Conservation (phyloP, 2,888 invertebrate genomes). For the Torymus tubicola region DNA sequence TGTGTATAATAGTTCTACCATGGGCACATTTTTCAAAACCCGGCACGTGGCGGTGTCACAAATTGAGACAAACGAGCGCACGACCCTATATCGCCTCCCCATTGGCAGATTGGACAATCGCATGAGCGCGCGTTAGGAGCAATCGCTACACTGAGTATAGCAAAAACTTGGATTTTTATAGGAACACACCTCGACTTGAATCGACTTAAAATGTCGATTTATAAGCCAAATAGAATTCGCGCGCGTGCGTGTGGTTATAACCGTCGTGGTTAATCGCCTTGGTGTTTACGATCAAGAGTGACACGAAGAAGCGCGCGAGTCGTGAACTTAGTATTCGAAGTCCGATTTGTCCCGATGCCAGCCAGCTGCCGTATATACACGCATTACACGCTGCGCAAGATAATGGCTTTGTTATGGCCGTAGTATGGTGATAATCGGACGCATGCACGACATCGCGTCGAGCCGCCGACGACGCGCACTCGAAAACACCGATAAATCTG, state of each 20-base stretch:
- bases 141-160: neutral
- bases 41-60: constrained; percentile 56
- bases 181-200: neutral
- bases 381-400: constrained; percentile 25
- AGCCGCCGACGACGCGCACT: neutral
- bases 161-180: neutral
- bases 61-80: constrained; percentile 68
- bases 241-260: no score
- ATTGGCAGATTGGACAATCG: constrained; percentile 48
- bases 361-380: neutral
- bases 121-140: neutral
- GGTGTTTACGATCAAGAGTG: no score
- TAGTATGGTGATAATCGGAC: constrained; percentile 11
- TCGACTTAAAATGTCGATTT: constrained; percentile 14
- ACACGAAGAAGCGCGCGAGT: neutral
- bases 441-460: constrained; percentile 25
- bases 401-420: constrained; percentile 38
- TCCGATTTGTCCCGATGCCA: constrained; percentile 40
- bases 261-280: neutral
- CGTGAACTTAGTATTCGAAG: constrained; percentile 37
- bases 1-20: neutral
- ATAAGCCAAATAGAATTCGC: neutral
- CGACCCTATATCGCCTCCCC: neutral
- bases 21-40: constrained; percentile 47
- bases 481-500: constrained; percentile 23